Evolutionary conservation across 2,113 vertebrate genomes (phyloP), one percentile per base, ranked within the genome.

Genomic region (Myodes glareolus): DNA sequence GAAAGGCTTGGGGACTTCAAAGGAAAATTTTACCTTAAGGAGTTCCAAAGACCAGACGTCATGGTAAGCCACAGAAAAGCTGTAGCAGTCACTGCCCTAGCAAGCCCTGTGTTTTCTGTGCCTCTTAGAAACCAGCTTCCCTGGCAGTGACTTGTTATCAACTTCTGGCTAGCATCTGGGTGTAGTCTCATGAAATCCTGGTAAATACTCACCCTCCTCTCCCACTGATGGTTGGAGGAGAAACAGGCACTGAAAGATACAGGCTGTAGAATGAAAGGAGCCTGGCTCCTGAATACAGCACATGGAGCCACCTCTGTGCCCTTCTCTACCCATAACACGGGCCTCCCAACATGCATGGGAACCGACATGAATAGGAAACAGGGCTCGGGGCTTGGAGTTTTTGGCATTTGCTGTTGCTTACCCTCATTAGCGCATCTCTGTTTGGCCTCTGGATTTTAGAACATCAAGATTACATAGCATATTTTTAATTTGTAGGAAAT

Each of bases 1-100:
- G 39, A 67, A 75, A 70, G 39, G 2, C 17, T 95, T 76, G 14
- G 6, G 19, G 23, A 81, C 63, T 13, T 96, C 25, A 86, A 94
- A 96, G 45, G n/a, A 36, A 88, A 92, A 76, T 23, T 58, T 81
- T 84, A 25, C 42, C 88, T 76, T 85, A 78, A 87, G 11, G 45
- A 73, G 12, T 68, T n/a, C 9, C 39, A 92, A 89, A 93, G 80
- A 73, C 7, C 70, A 36, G 78, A 42, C 73, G 16, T 78, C 21
- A 76, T 42, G 19, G 39, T 82, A 21, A 96, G 8, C 23, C 39
- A 61, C 4, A 90, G n/a, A n/a, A 47, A 87, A 5, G 33, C 36
- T 86, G 17, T 23, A 42, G 85, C 13, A 2, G 2, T 27, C n/a
- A 17, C 9, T 27, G 10, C 4, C 2, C 6, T 4, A 86, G n/a